These are phyloP conservation scores for Melanargia galathea DNA, from an alignment of 2,888 invertebrate genomes.

Conservation along the genomic window DNA sequence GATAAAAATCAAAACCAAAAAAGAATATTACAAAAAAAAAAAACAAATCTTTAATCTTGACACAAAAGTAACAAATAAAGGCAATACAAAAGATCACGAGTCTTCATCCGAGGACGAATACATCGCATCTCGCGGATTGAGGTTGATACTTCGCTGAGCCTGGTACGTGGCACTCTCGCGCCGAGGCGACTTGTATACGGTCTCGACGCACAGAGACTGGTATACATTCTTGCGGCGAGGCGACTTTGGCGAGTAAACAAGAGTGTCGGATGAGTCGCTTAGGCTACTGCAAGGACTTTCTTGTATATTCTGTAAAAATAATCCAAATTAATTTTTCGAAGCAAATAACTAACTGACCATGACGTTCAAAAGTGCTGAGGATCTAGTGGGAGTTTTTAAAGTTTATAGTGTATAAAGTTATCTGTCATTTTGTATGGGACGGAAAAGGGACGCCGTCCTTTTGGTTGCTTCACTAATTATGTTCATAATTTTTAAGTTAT, in stretches of 20 bases:
- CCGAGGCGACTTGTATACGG: slow-evolving; percentile 5
- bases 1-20: not conserved
- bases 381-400: too few species aligned
- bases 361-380: too few species aligned
- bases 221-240: slow-evolving; percentile 21
- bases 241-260: slow-evolving; percentile 58
- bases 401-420: too few species aligned
- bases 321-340: not conserved
- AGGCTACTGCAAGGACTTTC: slow-evolving; percentile 53
- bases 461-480: too few species aligned
- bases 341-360: too few species aligned
- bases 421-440: too few species aligned
- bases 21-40: not conserved
- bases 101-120: slow-evolving; percentile 63
- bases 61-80: slow-evolving; percentile 50
- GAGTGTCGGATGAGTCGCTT: slow-evolving; percentile 70
- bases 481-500: too few species aligned
- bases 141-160: slow-evolving; percentile 24
- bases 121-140: slow-evolving; percentile 66
- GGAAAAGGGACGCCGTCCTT: too few species aligned
- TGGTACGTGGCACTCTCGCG: slow-evolving; percentile 18
- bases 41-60: slow-evolving; percentile 47
- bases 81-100: slow-evolving; percentile 48
- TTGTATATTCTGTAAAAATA: slow-evolving; percentile 11
- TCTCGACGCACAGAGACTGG: slow-evolving; percentile 13